phyloP scores from a whole-genome alignment of 2,113 vertebrate genomes.

The Ophiodon elongatus region DNA sequence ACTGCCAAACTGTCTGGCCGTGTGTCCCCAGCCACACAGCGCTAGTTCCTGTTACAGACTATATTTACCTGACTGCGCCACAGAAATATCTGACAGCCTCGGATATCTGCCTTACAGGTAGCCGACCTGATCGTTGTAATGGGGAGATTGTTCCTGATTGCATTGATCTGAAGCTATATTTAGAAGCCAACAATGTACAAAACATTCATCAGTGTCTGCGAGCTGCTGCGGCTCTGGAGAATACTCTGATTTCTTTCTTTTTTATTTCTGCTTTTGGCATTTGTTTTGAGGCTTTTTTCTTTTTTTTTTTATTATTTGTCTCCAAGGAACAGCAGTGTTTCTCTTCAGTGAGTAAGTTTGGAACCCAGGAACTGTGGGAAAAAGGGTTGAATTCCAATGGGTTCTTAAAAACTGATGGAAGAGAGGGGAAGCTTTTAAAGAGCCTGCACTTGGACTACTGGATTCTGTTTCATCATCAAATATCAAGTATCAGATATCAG shows the following conservation, averaged over 20 bases:
- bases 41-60: slow-evolving; percentile 49
- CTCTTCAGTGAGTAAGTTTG: slow-evolving; percentile 29
- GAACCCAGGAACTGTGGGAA: slow-evolving; percentile 58
- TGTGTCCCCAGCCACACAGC: slow-evolving; percentile 17
- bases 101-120: slow-evolving; percentile 46
- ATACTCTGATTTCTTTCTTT: slow-evolving; percentile 13
- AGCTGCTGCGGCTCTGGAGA: slow-evolving; percentile 38
- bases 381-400: slow-evolving; percentile 17
- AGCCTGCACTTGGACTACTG: background rate
- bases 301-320: slow-evolving; percentile 16
- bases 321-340: slow-evolving; percentile 33
- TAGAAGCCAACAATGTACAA: slow-evolving; percentile 56
- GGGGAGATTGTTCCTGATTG: slow-evolving; percentile 62
- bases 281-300: slow-evolving; percentile 24
- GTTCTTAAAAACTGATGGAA: slow-evolving; percentile 29
- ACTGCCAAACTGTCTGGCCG: slow-evolving; percentile 39
- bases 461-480: slow-evolving; percentile 34
- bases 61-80: slow-evolving; percentile 59
- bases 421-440: slow-evolving; percentile 28
- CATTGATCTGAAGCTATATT: slow-evolving; percentile 77
- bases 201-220: slow-evolving; percentile 62
- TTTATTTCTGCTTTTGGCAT: slow-evolving; percentile 18
- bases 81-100: slow-evolving; percentile 54
- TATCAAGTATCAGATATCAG: slow-evolving; percentile 25
- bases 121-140: slow-evolving; percentile 45